Conservation (phyloP, 2,797 vertebrate genomes). For the Eidolon dupreanum region DNA sequence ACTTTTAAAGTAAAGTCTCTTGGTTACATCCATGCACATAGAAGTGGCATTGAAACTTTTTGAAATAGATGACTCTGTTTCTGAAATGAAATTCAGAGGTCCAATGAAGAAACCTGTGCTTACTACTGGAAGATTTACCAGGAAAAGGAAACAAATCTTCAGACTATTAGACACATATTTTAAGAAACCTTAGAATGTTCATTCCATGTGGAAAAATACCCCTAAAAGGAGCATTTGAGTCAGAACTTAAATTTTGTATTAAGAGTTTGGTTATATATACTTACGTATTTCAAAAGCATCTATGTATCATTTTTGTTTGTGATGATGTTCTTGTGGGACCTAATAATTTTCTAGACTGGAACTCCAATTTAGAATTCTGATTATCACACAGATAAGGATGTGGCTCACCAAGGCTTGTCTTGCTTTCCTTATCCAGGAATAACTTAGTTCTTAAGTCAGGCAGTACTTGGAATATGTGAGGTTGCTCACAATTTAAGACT, state of each 20-base stretch:
- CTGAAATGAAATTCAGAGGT: not conserved
- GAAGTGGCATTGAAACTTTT: not conserved
- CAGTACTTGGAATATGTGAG: not conserved
- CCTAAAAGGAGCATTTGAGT: not conserved
- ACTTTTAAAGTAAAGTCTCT: not conserved
- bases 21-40: not conserved
- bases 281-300: not conserved
- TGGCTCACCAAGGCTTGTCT: not conserved
- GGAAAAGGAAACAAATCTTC: not conserved
- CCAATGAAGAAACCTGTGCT: not conserved
- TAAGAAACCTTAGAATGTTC: not conserved
- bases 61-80: not conserved
- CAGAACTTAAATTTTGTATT: not conserved
- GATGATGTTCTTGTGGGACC: not conserved
- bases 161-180: not conserved
- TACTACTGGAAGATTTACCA: not conserved
- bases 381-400: not conserved
- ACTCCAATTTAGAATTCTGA: not conserved
- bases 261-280: not conserved
- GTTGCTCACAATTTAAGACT: not conserved
- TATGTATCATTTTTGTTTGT: not conserved
- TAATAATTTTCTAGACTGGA: not conserved
- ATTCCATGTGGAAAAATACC: not conserved
- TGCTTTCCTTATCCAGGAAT: not conserved
- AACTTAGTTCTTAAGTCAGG: not conserved